These are phyloP conservation scores for Meloidogyne hapla DNA, from an alignment of 1,140 invertebrate species.

Conservation along the genomic window DNA sequence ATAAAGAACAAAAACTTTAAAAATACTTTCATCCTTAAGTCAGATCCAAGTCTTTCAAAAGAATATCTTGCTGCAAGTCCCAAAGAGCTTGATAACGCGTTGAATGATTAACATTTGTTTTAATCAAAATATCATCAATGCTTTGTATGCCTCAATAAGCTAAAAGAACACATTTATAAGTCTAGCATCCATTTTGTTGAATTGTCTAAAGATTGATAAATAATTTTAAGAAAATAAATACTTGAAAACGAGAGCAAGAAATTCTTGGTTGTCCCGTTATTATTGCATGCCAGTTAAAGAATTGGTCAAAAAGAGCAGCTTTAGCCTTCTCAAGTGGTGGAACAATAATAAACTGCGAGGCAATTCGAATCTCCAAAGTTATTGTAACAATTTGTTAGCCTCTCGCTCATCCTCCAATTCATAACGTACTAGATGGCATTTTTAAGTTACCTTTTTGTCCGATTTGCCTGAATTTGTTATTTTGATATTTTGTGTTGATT, in stretches of 20 bases:
- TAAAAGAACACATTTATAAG: constrained; percentile 85
- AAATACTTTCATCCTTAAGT: constrained; percentile 87
- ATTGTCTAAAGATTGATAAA: constrained; percentile 10
- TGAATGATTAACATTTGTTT: constrained; percentile 90
- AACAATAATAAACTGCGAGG: constrained; percentile 96
- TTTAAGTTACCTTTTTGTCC: constrained; percentile 5
- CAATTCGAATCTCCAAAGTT: constrained; percentile 93
- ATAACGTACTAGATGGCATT: no score
- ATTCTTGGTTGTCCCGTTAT: constrained; percentile 87
- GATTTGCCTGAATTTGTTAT: background rate
- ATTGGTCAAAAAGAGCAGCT: constrained; percentile 89
- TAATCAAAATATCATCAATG: constrained; percentile 74
- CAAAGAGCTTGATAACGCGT: constrained; percentile 92
- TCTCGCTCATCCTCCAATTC: constrained; percentile 55
- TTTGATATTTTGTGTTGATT: no score
- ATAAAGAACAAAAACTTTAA: background rate
- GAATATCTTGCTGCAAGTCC: constrained; percentile 92
- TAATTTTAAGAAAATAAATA: background rate
- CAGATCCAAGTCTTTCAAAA: constrained; percentile 86
- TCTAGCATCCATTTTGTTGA: constrained; percentile 29
- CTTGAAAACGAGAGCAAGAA: constrained; percentile 65
- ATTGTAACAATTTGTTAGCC: constrained; percentile 68
- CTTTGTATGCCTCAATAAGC: constrained; percentile 82
- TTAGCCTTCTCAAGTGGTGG: constrained; percentile 90
- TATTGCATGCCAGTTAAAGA: constrained; percentile 96